Percentiles rank a stretch among this genome's conserved stretches.
Evolutionary conservation across 1,140 invertebrate genomes (phyloP).

Genomic region (Magallana angulata): DNA sequence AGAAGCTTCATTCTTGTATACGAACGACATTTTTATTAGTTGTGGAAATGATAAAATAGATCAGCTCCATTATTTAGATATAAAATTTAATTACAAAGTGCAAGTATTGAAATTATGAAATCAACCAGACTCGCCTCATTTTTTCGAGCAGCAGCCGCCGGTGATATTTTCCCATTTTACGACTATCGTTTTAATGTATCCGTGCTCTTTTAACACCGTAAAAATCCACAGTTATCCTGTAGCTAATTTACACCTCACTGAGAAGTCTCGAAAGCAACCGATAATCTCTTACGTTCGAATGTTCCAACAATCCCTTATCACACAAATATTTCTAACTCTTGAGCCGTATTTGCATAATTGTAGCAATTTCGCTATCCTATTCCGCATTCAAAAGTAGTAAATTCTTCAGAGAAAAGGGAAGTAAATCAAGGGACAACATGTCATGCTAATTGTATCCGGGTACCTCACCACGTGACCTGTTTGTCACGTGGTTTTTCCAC

Average conservation of each 20-base stretch:
- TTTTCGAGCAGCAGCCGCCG: constrained; percentile 12
- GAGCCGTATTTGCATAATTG: constrained; percentile 30
- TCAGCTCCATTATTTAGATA: constrained; percentile 25
- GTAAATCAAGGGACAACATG: constrained; percentile 20
- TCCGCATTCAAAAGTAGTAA: constrained; percentile 30
- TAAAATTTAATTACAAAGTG: constrained; percentile 38
- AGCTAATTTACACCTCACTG: constrained; percentile 14
- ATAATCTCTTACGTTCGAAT: constrained; percentile 11
- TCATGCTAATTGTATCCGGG: not conserved
- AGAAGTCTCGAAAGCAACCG: not conserved
- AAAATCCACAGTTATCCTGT: constrained; percentile 24
- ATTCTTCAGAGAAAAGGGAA: constrained; percentile 22
- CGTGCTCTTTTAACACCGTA: constrained; percentile 32
- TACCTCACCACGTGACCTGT: not conserved
- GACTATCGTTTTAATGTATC: constrained; percentile 16
- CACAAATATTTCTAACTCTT: constrained; percentile 29
- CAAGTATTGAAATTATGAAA: constrained; percentile 26
- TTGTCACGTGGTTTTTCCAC: not conserved
- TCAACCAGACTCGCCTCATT: constrained; percentile 27
- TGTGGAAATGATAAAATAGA: constrained; percentile 36
- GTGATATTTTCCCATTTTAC: constrained; percentile 11
- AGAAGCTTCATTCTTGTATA: constrained; percentile 34
- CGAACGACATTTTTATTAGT: constrained; percentile 36
- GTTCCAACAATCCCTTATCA: constrained; percentile 17
- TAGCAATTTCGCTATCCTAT: constrained; percentile 20